Evolutionary conservation across 2,888 invertebrate genomes (phyloP).

Genomic region (Agrilus biguttatus): DNA sequence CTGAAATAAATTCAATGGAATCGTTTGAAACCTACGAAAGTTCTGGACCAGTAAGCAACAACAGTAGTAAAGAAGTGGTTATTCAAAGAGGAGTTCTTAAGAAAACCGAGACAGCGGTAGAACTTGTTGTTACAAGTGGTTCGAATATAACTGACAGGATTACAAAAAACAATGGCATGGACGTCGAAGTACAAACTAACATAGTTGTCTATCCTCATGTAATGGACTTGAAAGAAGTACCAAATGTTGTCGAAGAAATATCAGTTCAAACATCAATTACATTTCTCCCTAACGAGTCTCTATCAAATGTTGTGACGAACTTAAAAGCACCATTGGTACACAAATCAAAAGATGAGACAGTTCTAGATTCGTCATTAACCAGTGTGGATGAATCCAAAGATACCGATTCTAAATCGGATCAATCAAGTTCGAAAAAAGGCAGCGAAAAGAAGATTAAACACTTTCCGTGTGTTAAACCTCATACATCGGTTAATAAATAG

Average conservation of each 20-base stretch:
- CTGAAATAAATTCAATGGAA: too few relatives aligned
- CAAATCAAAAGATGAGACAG: constrained; percentile 1
- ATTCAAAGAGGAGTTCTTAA: too few relatives aligned
- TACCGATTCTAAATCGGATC: background rate
- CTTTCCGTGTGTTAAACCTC: too few relatives aligned
- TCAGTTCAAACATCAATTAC: constrained; percentile 14
- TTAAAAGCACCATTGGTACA: constrained; percentile 8
- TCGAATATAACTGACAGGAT: background rate
- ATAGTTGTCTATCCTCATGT: constrained; percentile 16
- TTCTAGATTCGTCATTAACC: constrained; percentile 3
- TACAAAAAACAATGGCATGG: background rate
- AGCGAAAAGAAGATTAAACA: constrained; percentile 1
- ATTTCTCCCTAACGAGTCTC: constrained; percentile 12
- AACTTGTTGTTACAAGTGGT: too few relatives aligned
- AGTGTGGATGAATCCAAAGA: constrained; percentile 1
- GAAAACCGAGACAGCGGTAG: too few relatives aligned
- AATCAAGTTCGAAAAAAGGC: constrained; percentile 1
- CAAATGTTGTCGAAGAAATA: constrained; percentile 12
- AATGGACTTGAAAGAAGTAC: constrained; percentile 14
- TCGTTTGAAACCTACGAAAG: too few relatives aligned
- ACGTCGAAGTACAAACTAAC: constrained; percentile 13
- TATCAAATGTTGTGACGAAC: constrained; percentile 8
- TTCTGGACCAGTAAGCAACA: too few relatives aligned
- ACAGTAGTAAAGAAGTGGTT: too few relatives aligned
- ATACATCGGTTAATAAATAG: too few relatives aligned